These are phyloP conservation scores for Brevimyrus niger DNA, from an alignment of 2,113 vertebrate genomes.

Conservation along the genomic window DNA sequence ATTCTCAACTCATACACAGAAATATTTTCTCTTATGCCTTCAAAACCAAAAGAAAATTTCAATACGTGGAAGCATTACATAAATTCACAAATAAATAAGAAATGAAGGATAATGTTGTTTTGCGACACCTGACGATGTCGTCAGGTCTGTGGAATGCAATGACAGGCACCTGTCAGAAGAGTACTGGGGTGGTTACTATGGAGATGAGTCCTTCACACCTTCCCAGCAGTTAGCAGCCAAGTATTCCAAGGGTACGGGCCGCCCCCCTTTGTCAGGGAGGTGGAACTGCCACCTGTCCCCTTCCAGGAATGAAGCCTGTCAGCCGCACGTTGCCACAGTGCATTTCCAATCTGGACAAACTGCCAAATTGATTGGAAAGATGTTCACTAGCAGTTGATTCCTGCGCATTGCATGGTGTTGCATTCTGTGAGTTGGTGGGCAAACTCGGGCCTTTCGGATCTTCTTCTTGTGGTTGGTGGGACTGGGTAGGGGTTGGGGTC, in stretches of 20 bases:
- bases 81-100: constrained; percentile 16
- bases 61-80: background rate
- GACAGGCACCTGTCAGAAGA: background rate
- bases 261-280: too few relatives aligned
- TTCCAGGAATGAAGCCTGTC: background rate
- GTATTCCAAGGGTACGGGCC: background rate
- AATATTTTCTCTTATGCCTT: constrained; percentile 4
- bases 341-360: background rate
- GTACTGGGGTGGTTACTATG: background rate
- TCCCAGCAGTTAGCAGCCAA: background rate
- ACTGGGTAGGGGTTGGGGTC: background rate
- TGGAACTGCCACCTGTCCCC: background rate
- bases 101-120: background rate
- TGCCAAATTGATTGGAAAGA: background rate
- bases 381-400: background rate
- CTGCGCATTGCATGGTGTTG: background rate
- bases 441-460: background rate
- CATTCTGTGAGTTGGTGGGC: background rate
- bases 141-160: constrained; percentile 7
- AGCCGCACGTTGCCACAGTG: background rate
- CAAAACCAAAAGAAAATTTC: constrained; percentile 6
- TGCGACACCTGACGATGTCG: background rate
- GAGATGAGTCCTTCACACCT: background rate
- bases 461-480: background rate
- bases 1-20: background rate